A percentile compares a stretch with the other conserved stretches of the same genome.
Conservation (phyloP, 2,797 vertebrate genomes). For the Heliangelus exortis region DNA sequence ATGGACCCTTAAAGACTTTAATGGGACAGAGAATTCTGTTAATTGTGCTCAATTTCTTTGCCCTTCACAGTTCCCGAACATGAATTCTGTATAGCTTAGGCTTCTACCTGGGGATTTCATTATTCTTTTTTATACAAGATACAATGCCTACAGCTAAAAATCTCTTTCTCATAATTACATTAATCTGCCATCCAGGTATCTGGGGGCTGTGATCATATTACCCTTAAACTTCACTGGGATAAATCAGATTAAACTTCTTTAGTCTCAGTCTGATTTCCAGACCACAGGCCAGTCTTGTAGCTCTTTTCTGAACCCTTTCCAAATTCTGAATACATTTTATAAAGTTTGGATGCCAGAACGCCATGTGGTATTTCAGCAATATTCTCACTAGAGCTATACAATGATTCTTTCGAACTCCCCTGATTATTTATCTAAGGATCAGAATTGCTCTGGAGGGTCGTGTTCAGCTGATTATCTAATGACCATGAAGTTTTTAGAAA, state of each 20-base stretch:
- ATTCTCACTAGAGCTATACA: slow-evolving; percentile 39
- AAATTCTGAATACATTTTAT: slow-evolving; percentile 11
- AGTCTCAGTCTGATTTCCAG: slow-evolving; percentile 58
- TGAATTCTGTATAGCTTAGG: slow-evolving; percentile 2
- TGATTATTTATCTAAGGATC: slow-evolving; percentile 50
- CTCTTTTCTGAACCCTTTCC: slow-evolving; percentile 49
- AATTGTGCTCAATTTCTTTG: background rate
- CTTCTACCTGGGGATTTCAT: background rate
- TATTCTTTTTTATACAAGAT: background rate
- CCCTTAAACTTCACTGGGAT: slow-evolving; percentile 42
- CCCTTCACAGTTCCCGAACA: background rate
- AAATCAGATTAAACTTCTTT: slow-evolving; percentile 60
- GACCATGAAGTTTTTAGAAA: slow-evolving; percentile 13
- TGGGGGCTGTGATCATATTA: slow-evolving; percentile 24
- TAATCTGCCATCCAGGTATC: slow-evolving; percentile 11
- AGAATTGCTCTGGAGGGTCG: slow-evolving; percentile 29
- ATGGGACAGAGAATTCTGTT: background rate
- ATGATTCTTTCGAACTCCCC: slow-evolving; percentile 17
- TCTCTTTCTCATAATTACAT: slow-evolving; percentile 16
- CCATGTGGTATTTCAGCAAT: slow-evolving; percentile 38
- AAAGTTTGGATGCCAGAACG: slow-evolving; percentile 45
- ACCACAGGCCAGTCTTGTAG: slow-evolving; percentile 42
- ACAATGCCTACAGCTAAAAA: slow-evolving; percentile 5
- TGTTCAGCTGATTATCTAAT: slow-evolving; percentile 34
- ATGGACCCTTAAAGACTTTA: background rate